A percentile compares a stretch with the other conserved stretches of the same genome.
These are phyloP conservation scores for Metaphire vulgaris DNA, from an alignment of 1,140 invertebrate genomes.

Conservation along the genomic window DNA sequence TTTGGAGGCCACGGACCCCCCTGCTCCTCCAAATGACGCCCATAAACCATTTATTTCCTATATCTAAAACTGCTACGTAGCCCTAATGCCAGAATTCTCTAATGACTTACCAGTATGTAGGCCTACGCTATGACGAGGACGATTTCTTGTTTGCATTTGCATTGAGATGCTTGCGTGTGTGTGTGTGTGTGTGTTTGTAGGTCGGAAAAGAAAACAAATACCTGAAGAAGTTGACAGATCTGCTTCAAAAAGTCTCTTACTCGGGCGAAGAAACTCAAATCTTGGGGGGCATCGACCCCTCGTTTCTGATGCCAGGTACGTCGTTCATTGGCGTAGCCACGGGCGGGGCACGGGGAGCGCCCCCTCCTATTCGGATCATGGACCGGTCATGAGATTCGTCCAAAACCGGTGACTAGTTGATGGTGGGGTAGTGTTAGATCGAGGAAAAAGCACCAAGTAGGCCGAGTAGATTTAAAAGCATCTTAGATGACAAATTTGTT, in stretches of 20 bases:
- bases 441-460: background rate
- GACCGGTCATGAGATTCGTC: background rate
- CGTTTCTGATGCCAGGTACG: constrained; percentile 5
- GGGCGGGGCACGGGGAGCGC: background rate
- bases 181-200: constrained; percentile 1
- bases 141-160: no score
- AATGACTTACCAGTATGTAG: no score
- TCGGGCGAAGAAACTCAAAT: background rate
- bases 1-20: no score
- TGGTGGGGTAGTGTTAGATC: no score
- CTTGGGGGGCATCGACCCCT: background rate
- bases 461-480: background rate
- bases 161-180: no score
- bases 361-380: background rate
- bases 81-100: no score
- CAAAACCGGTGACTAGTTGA: background rate
- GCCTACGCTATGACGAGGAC: no score
- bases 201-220: background rate
- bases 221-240: constrained; percentile 1
- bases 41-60: no score
- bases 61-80: no score
- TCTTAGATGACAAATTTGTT: background rate
- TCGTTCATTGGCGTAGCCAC: background rate
- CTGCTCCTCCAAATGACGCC: no score
- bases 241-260: background rate